Percentiles rank a stretch among this genome's conserved stretches.
Conservation (phyloP, 2,113 vertebrate species). For the Dasypus novemcinctus region DNA sequence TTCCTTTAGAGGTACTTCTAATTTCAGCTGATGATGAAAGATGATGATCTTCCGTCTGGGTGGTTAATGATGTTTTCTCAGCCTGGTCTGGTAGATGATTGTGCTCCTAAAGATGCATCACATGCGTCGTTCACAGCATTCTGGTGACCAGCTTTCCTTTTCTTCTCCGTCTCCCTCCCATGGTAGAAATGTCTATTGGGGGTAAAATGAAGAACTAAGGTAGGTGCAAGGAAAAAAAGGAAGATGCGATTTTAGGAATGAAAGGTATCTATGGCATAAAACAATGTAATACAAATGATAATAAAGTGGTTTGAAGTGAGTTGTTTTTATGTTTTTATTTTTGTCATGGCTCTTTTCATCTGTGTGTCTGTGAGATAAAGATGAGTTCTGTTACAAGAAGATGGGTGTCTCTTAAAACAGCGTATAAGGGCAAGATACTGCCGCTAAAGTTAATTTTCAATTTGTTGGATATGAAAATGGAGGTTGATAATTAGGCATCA, state of each 20-base stretch:
- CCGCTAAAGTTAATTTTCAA: constrained; percentile 32
- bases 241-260: background rate
- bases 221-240: background rate
- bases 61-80: constrained; percentile 42
- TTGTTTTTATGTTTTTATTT: constrained; percentile 23
- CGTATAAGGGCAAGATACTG: background rate
- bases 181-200: background rate
- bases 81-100: constrained; percentile 28
- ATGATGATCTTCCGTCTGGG: constrained; percentile 55
- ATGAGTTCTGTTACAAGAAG: background rate
- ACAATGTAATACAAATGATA: background rate
- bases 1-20: constrained; percentile 72
- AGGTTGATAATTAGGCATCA: constrained; percentile 38
- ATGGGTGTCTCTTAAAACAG: background rate
- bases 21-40: constrained; percentile 69
- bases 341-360: background rate
- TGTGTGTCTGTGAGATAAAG: background rate
- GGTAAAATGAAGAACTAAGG: background rate
- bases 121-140: background rate
- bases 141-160: background rate
- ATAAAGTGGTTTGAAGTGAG: constrained; percentile 1
- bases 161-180: background rate
- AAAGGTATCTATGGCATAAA: background rate
- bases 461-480: constrained; percentile 47
- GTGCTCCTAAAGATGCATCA: background rate